Evolutionary conservation across 1,140 invertebrate genomes (phyloP), one percentile per base, ranked within the genome.

Genomic region (Drosophila obscura): DNA sequence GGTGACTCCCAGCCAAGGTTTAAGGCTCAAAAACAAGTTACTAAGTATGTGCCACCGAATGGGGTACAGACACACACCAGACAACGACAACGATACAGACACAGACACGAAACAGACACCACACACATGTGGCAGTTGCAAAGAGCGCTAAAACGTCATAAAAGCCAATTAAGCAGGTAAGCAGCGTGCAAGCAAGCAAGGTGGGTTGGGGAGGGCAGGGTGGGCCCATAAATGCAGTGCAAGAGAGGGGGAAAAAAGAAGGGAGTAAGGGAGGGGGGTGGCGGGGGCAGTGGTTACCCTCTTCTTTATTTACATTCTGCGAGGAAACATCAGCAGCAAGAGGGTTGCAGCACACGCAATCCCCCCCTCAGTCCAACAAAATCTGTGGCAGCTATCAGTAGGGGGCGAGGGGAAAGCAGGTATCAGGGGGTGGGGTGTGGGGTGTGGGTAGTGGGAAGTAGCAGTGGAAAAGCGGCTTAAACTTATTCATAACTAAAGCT

Each of bases 121-220:
- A 50, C 67, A 50, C 67, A 48, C 57, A 53, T 65, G 69, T 52
- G 50, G 60, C 22, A 69, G 71, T 60, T 71, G 67, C 66, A 80
- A 88, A 39, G 35, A 39, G 83, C 83, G 83, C 83, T 77, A 88
- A 88, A 88, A 88, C 83, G 83, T 88, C 83, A 88, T 88, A 88
- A 88, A 82, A 88, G 83, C 83, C 83, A 88, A 88, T 88, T 88
- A 88, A 89, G 80, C 84, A 89, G 84, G 80, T 80, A 88, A 88
- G 64, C 80, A 68, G 35, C 35, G 35, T 67, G 68, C 58, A 59
- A 58, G 64, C 46, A 59, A 19, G 19, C 16, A 16, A 16, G 16
- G 16, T 1, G 0, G 22, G 2, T 2, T 0, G 22, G 22, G 22
- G 3, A 24, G 22, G 22, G 19, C 0, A 19, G 19, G 19, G 19